phyloP scores from a whole-genome alignment of 2,888 invertebrate genomes.

The Mylabris sibirica region DNA sequence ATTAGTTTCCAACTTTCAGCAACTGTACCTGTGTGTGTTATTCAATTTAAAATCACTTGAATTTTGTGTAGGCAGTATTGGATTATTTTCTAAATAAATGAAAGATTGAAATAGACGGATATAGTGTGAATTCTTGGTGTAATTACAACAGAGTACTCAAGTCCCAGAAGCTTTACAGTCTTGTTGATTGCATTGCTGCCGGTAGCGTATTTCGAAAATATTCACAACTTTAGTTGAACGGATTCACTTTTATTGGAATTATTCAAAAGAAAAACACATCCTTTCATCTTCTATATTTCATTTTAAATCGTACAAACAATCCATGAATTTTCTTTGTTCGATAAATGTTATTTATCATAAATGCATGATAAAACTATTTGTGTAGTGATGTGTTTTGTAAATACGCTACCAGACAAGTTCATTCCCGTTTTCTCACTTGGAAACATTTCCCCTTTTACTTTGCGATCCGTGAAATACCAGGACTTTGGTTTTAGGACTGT shows the following conservation, averaged over 20 bases:
- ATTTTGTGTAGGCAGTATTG: constrained; percentile 6
- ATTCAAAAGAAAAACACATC: background rate
- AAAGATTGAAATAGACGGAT: constrained; percentile 25
- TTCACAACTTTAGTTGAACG: background rate
- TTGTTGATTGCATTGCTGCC: constrained; percentile 35
- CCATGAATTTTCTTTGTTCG: background rate
- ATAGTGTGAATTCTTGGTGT: constrained; percentile 36
- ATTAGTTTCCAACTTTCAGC: constrained; percentile 30
- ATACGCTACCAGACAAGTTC: constrained; percentile 46
- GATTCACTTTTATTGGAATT: background rate
- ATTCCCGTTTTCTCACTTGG: constrained; percentile 48
- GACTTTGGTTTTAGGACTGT: constrained; percentile 53
- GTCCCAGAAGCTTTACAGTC: constrained; percentile 32
- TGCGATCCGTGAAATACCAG: constrained; percentile 56
- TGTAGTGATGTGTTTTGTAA: constrained; percentile 29
- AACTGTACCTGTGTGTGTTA: constrained; percentile 18
- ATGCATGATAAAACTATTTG: background rate
- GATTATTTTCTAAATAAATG: constrained; percentile 2
- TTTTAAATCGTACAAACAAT: background rate
- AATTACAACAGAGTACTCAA: constrained; percentile 34
- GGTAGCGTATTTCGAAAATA: constrained; percentile 29
- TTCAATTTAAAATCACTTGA: constrained; percentile 18
- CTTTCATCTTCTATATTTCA: background rate
- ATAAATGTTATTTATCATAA: background rate
- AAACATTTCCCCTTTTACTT: constrained; percentile 52